Evolutionary conservation across 2,888 invertebrate genomes (phyloP), one percentile per base, ranked within the genome.

Genomic region (Rhingia rostrata): DNA sequence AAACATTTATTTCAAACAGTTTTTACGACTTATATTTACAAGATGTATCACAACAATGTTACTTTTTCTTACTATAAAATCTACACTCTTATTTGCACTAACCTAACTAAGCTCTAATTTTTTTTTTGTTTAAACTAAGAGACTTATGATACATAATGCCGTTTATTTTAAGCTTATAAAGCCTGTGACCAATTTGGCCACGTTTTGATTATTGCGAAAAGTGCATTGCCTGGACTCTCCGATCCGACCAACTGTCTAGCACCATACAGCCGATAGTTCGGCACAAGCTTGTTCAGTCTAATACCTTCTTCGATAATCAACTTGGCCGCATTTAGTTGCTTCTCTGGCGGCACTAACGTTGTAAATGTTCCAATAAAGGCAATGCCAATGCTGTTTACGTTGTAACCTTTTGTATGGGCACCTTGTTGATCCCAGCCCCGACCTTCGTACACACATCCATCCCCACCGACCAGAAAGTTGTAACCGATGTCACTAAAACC

Each of bases 381-480:
- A 9, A 96, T 94, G 0, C 95, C 95, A 39, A 96, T 93, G 88
- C 95, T 95, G 75, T 91, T 92, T 4, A 88, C 89, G 89, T 96
- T 96, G 88, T 93, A 95, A 12, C 93, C 93, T 37, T 92, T 92
- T 0, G 95, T 94, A 88, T 96, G 96, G 0, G 95, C 94, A 0
- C 96, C 96, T 53, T 94, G 90, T 72, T 89, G 89, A 85, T 94
- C 93, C 96, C 96, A 97, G 0, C 95, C 95, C 7, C 96, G 93
- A 0, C 95, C 96, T 86, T 93, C 93, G 89, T 95, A 96, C 0
- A 94, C 94, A 0, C 93, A 92, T 0, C 96, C 96, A 88, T 96
- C 95, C 5, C 95, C 96, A 0, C 96, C 96, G 0, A 97, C 93
- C 7, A 97, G 89, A 87, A 96, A 97, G 89, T 95, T 97, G 90